A percentile compares a stretch with the other conserved stretches of the same genome.
Conservation (phyloP, 2,888 invertebrate genomes). For the Chaitophorus viminalis region DNA sequence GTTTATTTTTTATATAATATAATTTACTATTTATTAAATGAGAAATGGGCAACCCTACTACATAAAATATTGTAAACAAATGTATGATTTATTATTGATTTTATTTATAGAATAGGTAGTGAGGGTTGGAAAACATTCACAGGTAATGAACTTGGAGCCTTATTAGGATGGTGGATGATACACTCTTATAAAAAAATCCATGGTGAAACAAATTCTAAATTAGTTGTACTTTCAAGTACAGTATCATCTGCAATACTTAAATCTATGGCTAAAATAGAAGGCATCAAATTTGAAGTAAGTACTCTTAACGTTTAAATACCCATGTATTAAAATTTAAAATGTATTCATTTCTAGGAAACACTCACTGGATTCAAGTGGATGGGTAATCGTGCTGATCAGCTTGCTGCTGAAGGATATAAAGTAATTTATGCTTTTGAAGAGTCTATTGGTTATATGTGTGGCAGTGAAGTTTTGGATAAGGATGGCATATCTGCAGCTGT, state of each 20-base stretch:
- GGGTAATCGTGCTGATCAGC: constrained; percentile 86
- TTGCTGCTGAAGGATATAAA: constrained; percentile 77
- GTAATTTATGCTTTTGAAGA: constrained; percentile 97
- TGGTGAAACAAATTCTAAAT: constrained; percentile 68
- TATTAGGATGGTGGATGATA: constrained; percentile 94
- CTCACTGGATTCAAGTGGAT: constrained; percentile 99
- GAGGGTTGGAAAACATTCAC: constrained; percentile 84
- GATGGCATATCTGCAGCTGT: constrained; percentile 94
- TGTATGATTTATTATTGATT: background rate
- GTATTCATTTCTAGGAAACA: constrained; percentile 75
- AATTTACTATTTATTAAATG: no score
- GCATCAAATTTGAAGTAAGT: constrained; percentile 75
- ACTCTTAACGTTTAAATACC: constrained; percentile 25
- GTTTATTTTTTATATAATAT: no score
- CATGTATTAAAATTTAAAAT: background rate
- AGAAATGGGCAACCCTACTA: no score
- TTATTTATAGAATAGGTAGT: constrained; percentile 68
- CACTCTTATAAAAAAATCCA: constrained; percentile 69
- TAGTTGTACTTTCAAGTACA: constrained; percentile 77
- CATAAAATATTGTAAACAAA: background rate
- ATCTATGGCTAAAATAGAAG: constrained; percentile 82
- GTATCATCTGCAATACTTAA: constrained; percentile 95
- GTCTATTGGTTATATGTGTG: constrained; percentile 98
- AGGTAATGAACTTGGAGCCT: constrained; percentile 94
- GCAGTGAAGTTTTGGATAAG: constrained; percentile 89